Percentiles rank a stretch among this genome's conserved stretches.
phyloP scores from a whole-genome alignment of 2,113 vertebrate genomes.

The Fulica atra region DNA sequence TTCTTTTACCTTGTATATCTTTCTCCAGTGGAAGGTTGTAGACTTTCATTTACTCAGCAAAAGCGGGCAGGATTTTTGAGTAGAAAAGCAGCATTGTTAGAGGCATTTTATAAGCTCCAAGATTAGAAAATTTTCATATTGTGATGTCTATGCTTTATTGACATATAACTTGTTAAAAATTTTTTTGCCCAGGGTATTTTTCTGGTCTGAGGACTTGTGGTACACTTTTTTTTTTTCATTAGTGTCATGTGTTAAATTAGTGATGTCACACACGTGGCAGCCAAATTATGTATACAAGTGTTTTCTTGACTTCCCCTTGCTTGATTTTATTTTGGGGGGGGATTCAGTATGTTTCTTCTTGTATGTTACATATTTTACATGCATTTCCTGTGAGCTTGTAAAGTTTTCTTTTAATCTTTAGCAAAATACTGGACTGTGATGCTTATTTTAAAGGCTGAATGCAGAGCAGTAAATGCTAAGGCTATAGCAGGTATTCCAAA shows the following conservation, averaged over 20 bases:
- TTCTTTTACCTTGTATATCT: not conserved
- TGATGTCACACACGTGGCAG: not conserved
- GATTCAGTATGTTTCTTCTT: not conserved
- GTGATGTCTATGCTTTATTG: not conserved
- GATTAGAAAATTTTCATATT: not conserved
- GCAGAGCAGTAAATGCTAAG: not conserved
- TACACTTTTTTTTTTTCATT: not conserved
- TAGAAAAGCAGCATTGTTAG: not conserved
- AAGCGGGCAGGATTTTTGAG: not conserved
- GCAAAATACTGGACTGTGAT: not conserved
- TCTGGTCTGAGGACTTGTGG: not conserved
- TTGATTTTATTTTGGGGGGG: not conserved
- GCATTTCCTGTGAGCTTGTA: not conserved
- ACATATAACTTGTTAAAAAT: not conserved
- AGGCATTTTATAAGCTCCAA: not conserved
- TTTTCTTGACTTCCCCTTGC: not conserved
- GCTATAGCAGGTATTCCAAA: not conserved
- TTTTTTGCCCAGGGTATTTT: not conserved
- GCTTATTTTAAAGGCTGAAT: not conserved
- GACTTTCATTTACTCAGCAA: not conserved
- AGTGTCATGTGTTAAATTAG: not conserved
- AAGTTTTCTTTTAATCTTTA: not conserved
- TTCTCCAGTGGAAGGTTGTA: not conserved
- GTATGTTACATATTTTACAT: not conserved
- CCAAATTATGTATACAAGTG: not conserved